Conservation (phyloP, 2,113 vertebrate genomes). For the Prinia subflava region DNA sequence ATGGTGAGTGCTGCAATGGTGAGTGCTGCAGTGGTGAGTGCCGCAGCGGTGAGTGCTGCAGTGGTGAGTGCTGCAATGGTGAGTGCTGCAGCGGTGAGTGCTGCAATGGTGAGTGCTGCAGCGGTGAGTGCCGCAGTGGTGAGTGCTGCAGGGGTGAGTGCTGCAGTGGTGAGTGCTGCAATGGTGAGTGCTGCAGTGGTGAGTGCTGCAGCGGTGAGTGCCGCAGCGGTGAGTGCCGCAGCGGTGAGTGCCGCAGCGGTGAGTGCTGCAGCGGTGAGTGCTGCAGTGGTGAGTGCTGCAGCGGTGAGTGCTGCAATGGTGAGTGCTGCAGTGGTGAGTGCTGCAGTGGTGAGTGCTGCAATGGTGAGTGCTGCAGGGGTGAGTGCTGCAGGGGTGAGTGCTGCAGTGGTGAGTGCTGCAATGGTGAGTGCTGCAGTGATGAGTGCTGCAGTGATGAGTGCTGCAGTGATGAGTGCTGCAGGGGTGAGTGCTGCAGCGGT, state of each 20-base stretch:
- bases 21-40: not conserved
- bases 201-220: not conserved
- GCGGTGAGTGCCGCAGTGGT: not conserved
- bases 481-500: not conserved
- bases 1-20: too few relatives aligned
- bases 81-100: not conserved
- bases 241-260: too few relatives aligned
- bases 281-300: not conserved
- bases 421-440: not conserved
- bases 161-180: too few relatives aligned
- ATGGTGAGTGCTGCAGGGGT: too few relatives aligned
- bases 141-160: not conserved
- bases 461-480: too few relatives aligned
- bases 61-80: not conserved
- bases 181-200: too few relatives aligned
- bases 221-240: not conserved
- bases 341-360: not conserved
- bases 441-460: not conserved
- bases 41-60: not conserved
- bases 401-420: not conserved
- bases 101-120: not conserved
- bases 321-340: not conserved
- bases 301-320: not conserved
- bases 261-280: not conserved
- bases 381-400: not conserved